These are phyloP conservation scores for Galbula dea DNA, from an alignment of 2,113 vertebrate genomes.

Conservation along the genomic window DNA sequence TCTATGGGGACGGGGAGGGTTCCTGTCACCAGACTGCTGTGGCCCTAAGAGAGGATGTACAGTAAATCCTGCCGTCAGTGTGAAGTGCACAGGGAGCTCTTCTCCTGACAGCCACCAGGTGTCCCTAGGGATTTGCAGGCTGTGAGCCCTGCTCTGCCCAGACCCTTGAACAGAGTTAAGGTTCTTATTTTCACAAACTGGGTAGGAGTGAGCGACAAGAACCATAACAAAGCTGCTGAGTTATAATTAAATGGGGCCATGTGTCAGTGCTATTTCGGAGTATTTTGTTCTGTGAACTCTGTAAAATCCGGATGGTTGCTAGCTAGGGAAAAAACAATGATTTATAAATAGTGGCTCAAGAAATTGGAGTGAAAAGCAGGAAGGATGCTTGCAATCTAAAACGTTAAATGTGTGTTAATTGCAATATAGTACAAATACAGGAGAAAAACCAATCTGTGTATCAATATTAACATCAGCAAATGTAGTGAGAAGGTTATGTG, in stretches of 20 bases:
- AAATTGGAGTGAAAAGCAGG: background rate
- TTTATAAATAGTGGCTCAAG: background rate
- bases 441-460: background rate
- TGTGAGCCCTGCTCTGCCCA: background rate
- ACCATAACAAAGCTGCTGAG: background rate
- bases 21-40: background rate
- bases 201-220: background rate
- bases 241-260: background rate
- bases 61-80: no score
- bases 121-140: background rate
- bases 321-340: background rate
- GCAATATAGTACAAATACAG: background rate
- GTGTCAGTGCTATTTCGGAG: background rate
- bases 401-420: background rate
- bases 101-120: background rate
- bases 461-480: rapidly evolving
- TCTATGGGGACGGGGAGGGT: background rate
- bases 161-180: background rate
- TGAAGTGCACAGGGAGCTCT: rapidly evolving
- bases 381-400: background rate
- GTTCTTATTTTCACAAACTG: background rate
- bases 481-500: background rate
- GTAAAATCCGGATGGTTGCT: background rate
- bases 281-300: background rate
- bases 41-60: background rate